Base-by-base conservation (phyloP, 2,113 vertebrate genomes). In the Anguilla rostrata region DNA sequence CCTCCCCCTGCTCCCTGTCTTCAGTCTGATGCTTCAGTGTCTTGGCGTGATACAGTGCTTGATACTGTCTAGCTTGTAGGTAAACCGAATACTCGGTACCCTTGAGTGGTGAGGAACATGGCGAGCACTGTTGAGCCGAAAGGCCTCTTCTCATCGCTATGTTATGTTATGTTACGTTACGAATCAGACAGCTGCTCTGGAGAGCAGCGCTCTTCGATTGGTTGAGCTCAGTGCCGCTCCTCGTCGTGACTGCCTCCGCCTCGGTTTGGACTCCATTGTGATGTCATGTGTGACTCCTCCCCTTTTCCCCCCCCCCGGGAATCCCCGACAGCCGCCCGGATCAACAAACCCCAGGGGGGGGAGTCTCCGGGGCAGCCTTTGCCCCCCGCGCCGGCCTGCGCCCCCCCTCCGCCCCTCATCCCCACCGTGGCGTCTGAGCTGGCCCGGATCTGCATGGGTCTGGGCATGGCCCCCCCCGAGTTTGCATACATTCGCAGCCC, bases 391-490 rank as follows among this genome's bases (percentile, higher is more conserved):
- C 11, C 87, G 94, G 85, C 15, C 57, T 60, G 57, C 57, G 57
- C 5, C 63, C 63, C 63, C 26, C 39, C 91, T 92, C 9, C 87
- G 94, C 80, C 96, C 16, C 29, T 95, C 22, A 39, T 96, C 60
- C 93, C 90, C 81, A 96, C 95, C 49, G 95, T 96, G 78, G 97
- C 96, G 60, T 94, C 97, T 3, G 98, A 99, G 88, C 96, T 99
- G 88, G 96, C 92, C 49, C 95, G 93, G 79, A 87, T 97, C 81
- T 99, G 97, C 87, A 95, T 95, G 71, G 94, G 96, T 78, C 83
- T 97, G 87, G 97, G 97, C 88, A 97, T 99, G 97, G 94, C 95
- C 0, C 97, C 97, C 0, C 98, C 98, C 4, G 97, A 99, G 78
- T 99, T 98, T 92, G 97, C 95, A 91, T 96, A 95, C 88, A 92